phyloP scores from a whole-genome alignment of 2,888 invertebrate species.

The Selenia dentaria region DNA sequence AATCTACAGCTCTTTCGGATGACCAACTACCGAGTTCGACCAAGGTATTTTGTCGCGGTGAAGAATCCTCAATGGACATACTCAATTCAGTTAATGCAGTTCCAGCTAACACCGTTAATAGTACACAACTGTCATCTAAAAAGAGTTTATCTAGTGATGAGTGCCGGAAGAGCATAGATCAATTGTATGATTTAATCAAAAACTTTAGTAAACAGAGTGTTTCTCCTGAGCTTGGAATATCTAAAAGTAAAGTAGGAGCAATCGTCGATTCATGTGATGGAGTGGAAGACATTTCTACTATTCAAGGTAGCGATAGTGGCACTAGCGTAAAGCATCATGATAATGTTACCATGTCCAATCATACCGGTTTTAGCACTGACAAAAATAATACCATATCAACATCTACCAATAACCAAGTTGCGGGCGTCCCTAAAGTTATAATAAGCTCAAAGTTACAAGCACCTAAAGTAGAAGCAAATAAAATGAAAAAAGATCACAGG shows the following conservation, averaged over 20 bases:
- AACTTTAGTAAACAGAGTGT: slow-evolving; percentile 46
- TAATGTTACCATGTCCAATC: slow-evolving; percentile 50
- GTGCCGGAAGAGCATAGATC: slow-evolving; percentile 70
- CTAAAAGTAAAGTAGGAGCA: slow-evolving; percentile 32
- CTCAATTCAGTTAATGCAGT: slow-evolving; percentile 22
- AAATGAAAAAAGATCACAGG: slow-evolving; percentile 46
- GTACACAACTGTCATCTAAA: slow-evolving; percentile 32
- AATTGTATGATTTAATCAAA: slow-evolving; percentile 68
- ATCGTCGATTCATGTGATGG: slow-evolving; percentile 27
- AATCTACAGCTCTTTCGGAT: slow-evolving; percentile 14
- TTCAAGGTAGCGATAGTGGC: slow-evolving; percentile 61
- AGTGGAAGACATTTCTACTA: slow-evolving; percentile 36
- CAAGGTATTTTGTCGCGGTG: neutral
- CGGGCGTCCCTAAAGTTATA: slow-evolving; percentile 62
- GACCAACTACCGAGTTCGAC: slow-evolving; percentile 10
- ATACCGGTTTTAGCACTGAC: slow-evolving; percentile 55
- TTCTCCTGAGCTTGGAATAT: slow-evolving; percentile 29
- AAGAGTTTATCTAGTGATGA: slow-evolving; percentile 46
- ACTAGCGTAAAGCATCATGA: slow-evolving; percentile 58
- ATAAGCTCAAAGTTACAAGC: slow-evolving; percentile 56
- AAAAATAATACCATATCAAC: slow-evolving; percentile 37
- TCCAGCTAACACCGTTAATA: slow-evolving; percentile 35
- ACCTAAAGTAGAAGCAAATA: slow-evolving; percentile 44
- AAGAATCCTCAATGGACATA: neutral
- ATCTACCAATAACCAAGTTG: slow-evolving; percentile 33